phyloP scores from a whole-genome alignment of 2,113 vertebrate genomes.

The Poeciliopsis occidentalis region DNA sequence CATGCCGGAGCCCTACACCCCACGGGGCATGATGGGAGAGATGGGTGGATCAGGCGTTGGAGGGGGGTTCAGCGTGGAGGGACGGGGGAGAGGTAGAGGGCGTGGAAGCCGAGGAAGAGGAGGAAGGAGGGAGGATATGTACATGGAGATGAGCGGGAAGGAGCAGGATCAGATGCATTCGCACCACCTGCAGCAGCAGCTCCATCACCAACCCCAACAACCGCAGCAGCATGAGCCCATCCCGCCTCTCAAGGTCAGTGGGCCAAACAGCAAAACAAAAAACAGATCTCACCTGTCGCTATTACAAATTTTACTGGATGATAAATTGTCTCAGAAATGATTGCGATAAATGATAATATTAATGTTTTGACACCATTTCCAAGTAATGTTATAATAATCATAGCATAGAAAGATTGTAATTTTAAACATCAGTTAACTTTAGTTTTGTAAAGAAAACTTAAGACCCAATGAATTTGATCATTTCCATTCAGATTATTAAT shows the following conservation, averaged over 20 bases:
- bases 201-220: constrained; percentile 64
- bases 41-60: constrained; percentile 65
- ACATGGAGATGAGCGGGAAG: constrained; percentile 78
- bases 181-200: constrained; percentile 74
- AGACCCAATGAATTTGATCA: too few species aligned
- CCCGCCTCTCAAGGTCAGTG: constrained; percentile 81
- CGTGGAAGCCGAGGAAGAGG: constrained; percentile 78
- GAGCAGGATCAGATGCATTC: constrained; percentile 77
- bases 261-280: background rate
- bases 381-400: too few species aligned
- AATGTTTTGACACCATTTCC: too few species aligned
- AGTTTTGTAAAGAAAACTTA: too few species aligned
- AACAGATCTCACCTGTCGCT: background rate
- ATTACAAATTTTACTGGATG: too few species aligned
- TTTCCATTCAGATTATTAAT: too few species aligned
- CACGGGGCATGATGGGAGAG: constrained; percentile 79
- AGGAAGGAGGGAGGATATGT: constrained; percentile 79
- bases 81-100: constrained; percentile 71
- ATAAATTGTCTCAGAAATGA: too few species aligned
- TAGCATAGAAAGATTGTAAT: too few species aligned
- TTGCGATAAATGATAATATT: too few species aligned
- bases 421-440: too few species aligned
- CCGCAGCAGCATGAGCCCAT: constrained; percentile 80
- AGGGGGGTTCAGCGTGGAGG: constrained; percentile 68
- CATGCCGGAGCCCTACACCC: constrained; percentile 82